phyloP scores from a whole-genome alignment of 2,797 vertebrate species.

The Melanotaenia trifasciata region DNA sequence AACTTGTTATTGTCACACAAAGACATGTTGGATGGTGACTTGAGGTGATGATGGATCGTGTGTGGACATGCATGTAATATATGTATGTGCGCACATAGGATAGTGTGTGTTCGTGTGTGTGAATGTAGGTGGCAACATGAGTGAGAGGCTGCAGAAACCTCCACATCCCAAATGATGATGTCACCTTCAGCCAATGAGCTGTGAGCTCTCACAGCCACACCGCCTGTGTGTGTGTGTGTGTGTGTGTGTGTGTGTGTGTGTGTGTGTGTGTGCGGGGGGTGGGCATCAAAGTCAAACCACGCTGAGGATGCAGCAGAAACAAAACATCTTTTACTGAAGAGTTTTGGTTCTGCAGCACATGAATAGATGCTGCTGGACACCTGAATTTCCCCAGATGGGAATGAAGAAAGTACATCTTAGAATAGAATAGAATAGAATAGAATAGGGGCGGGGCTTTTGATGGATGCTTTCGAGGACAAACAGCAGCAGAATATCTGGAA shows the following conservation, averaged over 20 bases:
- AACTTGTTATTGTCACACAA: no score
- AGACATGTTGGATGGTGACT: no score
- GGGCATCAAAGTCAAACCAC: constrained; percentile 13
- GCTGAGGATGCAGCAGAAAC: constrained; percentile 40
- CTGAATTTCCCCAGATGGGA: no score
- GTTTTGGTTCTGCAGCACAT: no score
- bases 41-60: not conserved
- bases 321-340: constrained; percentile 2
- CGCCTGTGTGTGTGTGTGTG: constrained; percentile 24
- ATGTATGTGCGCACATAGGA: no score
- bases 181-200: constrained; percentile 74
- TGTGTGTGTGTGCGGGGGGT: constrained; percentile 18
- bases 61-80: not conserved
- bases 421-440: not conserved
- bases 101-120: no score
- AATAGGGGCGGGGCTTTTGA: constrained; percentile 20
- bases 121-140: no score
- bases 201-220: constrained; percentile 31
- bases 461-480: constrained; percentile 22
- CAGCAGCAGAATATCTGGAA: constrained; percentile 44
- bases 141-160: constrained; percentile 39
- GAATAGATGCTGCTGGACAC: no score
- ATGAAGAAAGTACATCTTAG: no score
- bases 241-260: constrained; percentile 30
- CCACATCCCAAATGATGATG: constrained; percentile 67